phyloP scores from a whole-genome alignment of 2,113 vertebrate genomes.

The Lagenorhynchus albirostris region DNA sequence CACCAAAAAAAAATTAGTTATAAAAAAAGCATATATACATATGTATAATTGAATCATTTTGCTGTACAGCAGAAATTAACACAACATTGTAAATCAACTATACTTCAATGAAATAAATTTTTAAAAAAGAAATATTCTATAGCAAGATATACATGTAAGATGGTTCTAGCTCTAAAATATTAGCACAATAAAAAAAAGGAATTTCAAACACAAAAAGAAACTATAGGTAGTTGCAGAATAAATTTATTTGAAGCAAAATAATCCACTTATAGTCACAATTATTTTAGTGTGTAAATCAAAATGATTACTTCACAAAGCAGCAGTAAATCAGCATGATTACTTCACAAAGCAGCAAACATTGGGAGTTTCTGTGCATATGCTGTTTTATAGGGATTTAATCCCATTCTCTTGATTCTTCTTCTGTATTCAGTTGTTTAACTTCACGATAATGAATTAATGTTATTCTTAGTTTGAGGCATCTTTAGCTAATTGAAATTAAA shows the following conservation, averaged over 20 bases:
- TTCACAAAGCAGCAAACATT: neutral
- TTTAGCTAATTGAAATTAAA: neutral
- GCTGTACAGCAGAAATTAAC: too few species aligned
- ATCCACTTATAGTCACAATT: neutral
- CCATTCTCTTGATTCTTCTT: neutral
- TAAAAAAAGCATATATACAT: too few species aligned
- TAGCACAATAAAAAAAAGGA: neutral
- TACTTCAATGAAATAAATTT: too few species aligned
- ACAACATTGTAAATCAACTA: too few species aligned
- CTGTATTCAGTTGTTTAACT: constrained; percentile 2
- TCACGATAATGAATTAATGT: neutral
- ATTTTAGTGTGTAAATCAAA: neutral
- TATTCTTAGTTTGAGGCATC: neutral
- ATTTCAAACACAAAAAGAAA: neutral
- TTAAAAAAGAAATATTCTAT: neutral
- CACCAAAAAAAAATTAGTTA: too few species aligned
- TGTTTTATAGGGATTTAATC: neutral
- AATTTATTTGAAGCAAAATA: neutral
- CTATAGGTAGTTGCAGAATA: neutral
- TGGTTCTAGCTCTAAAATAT: neutral
- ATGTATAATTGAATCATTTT: too few species aligned
- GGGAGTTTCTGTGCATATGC: neutral
- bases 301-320: neutral
- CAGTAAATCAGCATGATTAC: neutral
- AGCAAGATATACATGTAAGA: neutral